Conservation (phyloP, 1,140 invertebrate species). For the Halictus rubicundus region DNA sequence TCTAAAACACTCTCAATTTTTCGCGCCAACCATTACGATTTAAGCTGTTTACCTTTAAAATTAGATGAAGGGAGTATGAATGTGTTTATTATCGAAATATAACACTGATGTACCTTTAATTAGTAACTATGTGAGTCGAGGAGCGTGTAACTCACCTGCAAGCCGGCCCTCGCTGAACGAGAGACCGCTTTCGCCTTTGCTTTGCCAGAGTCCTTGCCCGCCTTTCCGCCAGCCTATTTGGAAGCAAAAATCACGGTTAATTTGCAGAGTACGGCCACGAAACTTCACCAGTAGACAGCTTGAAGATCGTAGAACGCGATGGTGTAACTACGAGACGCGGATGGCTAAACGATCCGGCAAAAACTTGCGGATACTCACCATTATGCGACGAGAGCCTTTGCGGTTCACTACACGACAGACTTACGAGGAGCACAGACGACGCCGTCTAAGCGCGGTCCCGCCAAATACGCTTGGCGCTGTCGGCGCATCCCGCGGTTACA, state of each 20-base stretch:
- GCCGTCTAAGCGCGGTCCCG: conserved; percentile 74
- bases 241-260: conserved; percentile 77
- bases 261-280: conserved; percentile 72
- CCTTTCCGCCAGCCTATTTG: conserved; percentile 97
- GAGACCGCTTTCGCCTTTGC: conserved; percentile 99
- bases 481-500: conserved; percentile 58
- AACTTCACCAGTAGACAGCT: conserved; percentile 76
- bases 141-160: conserved; percentile 89
- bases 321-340: conserved; percentile 53
- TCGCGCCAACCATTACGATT: conserved; percentile 73
- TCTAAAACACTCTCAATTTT: conserved; percentile 56
- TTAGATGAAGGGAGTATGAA: neutral
- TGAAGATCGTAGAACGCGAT: conserved; percentile 55
- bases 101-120: neutral
- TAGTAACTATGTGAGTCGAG: neutral
- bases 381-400: conserved; percentile 71
- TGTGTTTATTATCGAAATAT: neutral
- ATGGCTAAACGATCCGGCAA: conserved; percentile 70
- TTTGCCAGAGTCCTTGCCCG: conserved; percentile 99
- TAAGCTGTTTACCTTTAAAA: conserved; percentile 64
- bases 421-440: conserved; percentile 70
- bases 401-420: conserved; percentile 68
- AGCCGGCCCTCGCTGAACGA: conserved; percentile 97
- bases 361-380: conserved; percentile 82
- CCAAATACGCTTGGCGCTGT: conserved; percentile 76